Evolutionary conservation across 2,797 vertebrate genomes (phyloP).

Genomic region (Karalla daura): DNA sequence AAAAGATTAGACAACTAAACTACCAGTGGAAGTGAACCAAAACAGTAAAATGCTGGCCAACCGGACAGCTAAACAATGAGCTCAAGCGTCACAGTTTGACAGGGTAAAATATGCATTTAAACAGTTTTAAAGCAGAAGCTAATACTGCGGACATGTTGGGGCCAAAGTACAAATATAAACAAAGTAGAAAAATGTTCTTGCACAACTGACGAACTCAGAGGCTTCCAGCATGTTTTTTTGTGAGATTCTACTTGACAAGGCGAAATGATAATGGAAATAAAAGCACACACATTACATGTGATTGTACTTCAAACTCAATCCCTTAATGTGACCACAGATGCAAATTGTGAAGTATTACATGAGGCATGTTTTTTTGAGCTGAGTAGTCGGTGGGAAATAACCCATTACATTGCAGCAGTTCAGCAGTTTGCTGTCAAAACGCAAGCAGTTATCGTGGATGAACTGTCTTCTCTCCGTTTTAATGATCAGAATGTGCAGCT

Average conservation of each 20-base stretch:
- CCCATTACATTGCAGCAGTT: slow-evolving; percentile 45
- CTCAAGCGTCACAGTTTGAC: not conserved
- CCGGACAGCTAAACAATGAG: no score
- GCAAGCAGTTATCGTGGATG: slow-evolving; percentile 50
- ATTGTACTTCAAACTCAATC: not conserved
- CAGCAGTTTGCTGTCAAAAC: slow-evolving; percentile 49
- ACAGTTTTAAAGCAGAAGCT: not conserved
- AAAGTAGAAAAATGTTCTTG: no score
- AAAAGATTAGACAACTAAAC: no score
- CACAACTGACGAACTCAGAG: no score
- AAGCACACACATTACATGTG: not conserved
- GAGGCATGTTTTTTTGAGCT: slow-evolving; percentile 24
- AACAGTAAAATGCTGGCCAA: no score
- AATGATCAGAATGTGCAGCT: slow-evolving; percentile 65
- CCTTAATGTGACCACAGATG: not conserved
- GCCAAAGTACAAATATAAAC: no score
- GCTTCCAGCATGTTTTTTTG: no score
- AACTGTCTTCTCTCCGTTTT: slow-evolving; percentile 44
- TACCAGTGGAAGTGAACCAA: no score
- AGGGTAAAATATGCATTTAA: not conserved
- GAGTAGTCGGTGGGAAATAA: slow-evolving; percentile 24
- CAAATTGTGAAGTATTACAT: slow-evolving; percentile 4
- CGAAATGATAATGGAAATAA: not conserved
- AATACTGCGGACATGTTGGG: not conserved
- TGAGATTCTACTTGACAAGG: not conserved